phyloP scores from a whole-genome alignment of 2,113 vertebrate genomes.

The Nestor notabilis region DNA sequence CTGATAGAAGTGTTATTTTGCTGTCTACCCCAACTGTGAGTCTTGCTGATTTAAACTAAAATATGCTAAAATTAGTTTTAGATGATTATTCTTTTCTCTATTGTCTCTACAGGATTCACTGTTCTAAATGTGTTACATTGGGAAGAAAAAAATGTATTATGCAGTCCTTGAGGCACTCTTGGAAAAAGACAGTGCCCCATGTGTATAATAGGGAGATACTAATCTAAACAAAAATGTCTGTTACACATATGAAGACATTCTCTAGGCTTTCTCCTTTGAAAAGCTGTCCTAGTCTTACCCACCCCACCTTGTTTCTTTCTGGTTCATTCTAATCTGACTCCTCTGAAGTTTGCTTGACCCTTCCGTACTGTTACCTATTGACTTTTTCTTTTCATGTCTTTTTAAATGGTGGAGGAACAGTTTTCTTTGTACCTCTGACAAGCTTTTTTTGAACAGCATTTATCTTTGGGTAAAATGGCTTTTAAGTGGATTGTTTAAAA shows the following conservation, averaged over 20 bases:
- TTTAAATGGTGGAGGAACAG: not conserved
- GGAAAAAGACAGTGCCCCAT: not conserved
- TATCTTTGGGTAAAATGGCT: not conserved
- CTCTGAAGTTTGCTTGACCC: conserved; percentile 43
- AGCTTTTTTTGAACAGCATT: conserved; percentile 20
- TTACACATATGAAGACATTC: not conserved
- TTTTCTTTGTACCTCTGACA: conserved; percentile 4
- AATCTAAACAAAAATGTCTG: not conserved
- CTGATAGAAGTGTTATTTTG: conserved; percentile 22
- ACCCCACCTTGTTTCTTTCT: not conserved
- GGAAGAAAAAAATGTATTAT: not conserved
- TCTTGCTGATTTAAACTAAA: conserved; percentile 35
- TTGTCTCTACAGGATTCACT: conserved; percentile 11
- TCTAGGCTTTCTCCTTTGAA: not conserved
- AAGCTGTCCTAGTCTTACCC: not conserved
- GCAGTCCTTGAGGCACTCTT: not conserved
- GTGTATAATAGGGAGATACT: not conserved
- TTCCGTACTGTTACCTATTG: not conserved
- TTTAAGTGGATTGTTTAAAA: conserved; percentile 38
- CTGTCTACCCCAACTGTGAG: not conserved
- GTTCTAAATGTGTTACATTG: not conserved
- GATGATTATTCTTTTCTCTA: conserved; percentile 11
- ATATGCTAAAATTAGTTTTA: conserved; percentile 15
- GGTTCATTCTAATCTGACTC: not conserved
- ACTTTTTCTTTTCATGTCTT: not conserved